A percentile compares a stretch with the other conserved stretches of the same genome.
These are phyloP conservation scores for Ctenochaetus hawaiiensis DNA, from an alignment of 2,797 vertebrate genomes.

Conservation along the genomic window DNA sequence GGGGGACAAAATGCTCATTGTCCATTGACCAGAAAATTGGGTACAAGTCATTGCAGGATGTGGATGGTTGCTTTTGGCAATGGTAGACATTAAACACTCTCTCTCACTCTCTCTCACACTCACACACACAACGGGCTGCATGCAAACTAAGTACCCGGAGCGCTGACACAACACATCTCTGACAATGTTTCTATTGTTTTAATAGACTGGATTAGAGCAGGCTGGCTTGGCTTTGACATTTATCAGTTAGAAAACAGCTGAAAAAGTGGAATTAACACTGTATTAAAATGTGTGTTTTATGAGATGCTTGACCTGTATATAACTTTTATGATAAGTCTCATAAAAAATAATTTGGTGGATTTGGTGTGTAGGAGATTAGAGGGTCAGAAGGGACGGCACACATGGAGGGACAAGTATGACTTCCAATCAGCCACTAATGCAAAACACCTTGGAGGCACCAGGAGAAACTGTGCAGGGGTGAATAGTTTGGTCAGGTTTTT, in stretches of 20 bases:
- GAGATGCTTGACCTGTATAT: background rate
- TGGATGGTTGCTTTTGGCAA: slow-evolving; percentile 66
- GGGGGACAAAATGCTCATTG: slow-evolving; percentile 50
- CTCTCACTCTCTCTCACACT: no score
- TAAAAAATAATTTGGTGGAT: background rate
- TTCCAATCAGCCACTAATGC: background rate
- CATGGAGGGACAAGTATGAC: background rate
- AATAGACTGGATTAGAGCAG: background rate
- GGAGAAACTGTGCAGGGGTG: background rate
- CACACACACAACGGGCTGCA: slow-evolving; percentile 18
- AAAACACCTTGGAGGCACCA: background rate
- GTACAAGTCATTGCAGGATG: slow-evolving; percentile 54
- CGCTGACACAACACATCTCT: slow-evolving; percentile 5
- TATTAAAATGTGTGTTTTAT: background rate
- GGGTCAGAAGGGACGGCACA: background rate
- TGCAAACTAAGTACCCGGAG: background rate
- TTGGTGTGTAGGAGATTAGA: background rate
- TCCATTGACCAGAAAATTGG: slow-evolving; percentile 74
- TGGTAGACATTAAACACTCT: slow-evolving; percentile 41
- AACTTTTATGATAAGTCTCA: background rate
- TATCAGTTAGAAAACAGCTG: background rate
- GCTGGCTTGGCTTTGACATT: background rate
- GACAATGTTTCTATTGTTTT: slow-evolving; percentile 23
- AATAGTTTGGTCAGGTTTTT: background rate
- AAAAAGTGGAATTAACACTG: background rate